phyloP scores from a whole-genome alignment of 2,888 invertebrate species.

The Lasioglossum pauxillum region DNA sequence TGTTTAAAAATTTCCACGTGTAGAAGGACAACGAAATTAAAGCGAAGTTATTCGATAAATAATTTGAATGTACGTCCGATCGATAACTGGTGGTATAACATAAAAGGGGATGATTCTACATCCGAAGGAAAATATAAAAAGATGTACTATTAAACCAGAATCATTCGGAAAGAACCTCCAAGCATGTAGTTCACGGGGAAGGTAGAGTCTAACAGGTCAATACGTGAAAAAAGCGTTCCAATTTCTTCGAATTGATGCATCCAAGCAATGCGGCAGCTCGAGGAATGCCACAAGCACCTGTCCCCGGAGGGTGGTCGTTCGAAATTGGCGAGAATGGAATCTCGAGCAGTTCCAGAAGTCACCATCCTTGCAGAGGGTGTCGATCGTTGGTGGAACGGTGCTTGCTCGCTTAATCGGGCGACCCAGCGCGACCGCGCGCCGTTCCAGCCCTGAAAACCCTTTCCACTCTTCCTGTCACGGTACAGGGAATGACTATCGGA shows the following conservation, averaged over 20 bases:
- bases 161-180: not conserved
- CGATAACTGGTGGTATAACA: too few species aligned
- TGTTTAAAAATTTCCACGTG: not conserved
- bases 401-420: constrained; percentile 71
- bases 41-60: too few species aligned
- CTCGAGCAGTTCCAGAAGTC: constrained; percentile 68
- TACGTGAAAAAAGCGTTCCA: constrained; percentile 19
- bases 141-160: not conserved
- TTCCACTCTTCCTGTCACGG: constrained; percentile 47
- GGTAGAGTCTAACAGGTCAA: not conserved
- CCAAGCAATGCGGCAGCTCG: constrained; percentile 50
- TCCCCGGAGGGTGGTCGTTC: constrained; percentile 42
- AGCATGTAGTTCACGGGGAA: not conserved
- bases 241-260: constrained; percentile 58
- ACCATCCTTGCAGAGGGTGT: constrained; percentile 67
- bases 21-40: too few species aligned
- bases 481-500: constrained; percentile 69
- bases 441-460: constrained; percentile 46
- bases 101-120: too few species aligned
- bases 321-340: constrained; percentile 77
- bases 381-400: constrained; percentile 63
- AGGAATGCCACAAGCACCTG: constrained; percentile 63
- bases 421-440: constrained; percentile 45
- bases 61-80: too few species aligned
- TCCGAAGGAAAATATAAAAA: not conserved